A percentile compares a stretch with the other conserved stretches of the same genome.
phyloP scores from a whole-genome alignment of 1,140 invertebrate species.

The Drosophila nigromelanica region DNA sequence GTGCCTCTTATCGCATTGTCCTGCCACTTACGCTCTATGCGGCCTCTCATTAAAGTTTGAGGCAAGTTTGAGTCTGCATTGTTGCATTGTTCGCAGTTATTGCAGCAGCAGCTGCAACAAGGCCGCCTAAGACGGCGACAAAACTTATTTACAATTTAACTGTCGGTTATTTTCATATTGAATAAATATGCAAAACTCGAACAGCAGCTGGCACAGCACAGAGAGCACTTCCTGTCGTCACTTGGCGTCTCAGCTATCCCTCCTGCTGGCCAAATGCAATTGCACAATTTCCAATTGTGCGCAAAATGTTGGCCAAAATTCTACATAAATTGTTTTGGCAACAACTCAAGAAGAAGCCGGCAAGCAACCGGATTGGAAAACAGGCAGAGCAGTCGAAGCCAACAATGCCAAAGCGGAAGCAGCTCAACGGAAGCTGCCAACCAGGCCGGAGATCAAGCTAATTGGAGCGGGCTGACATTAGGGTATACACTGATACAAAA shows the following conservation, averaged over 20 bases:
- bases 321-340: constrained; percentile 75
- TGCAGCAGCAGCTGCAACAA: constrained; percentile 37
- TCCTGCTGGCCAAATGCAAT: constrained; percentile 55
- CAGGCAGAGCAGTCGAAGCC: constrained; percentile 20
- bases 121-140: background rate
- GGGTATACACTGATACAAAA: background rate
- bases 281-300: constrained; percentile 74
- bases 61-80: constrained; percentile 28
- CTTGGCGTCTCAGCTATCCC: constrained; percentile 8
- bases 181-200: constrained; percentile 72
- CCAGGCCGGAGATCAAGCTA: constrained; percentile 12
- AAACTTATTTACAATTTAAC: constrained; percentile 75
- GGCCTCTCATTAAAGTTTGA: constrained; percentile 62
- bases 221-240: constrained; percentile 33
- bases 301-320: constrained; percentile 64
- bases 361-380: constrained; percentile 36
- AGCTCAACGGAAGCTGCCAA: background rate
- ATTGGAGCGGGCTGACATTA: constrained; percentile 24
- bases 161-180: constrained; percentile 67
- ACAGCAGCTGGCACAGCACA: constrained; percentile 38
- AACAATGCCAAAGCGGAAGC: constrained; percentile 16
- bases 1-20: constrained; percentile 18
- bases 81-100: constrained; percentile 65
- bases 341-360: constrained; percentile 56
- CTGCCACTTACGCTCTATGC: constrained; percentile 17